Base-by-base conservation (phyloP, 1,140 invertebrate genomes). In the Ips typographus region DNA sequence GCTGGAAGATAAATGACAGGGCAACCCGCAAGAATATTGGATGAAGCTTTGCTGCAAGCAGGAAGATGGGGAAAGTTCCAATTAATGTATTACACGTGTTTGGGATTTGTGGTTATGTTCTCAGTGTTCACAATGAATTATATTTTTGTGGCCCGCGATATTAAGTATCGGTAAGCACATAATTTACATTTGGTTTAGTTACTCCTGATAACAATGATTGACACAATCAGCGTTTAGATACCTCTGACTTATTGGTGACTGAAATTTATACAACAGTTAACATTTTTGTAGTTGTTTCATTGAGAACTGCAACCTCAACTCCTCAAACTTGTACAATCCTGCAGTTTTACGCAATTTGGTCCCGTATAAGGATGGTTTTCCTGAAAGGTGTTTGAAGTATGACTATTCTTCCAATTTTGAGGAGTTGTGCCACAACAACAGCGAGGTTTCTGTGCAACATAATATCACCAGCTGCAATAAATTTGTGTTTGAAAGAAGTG, bases 61-160 rank as follows among this genome's bases (percentile, higher is more conserved):
- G 70, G 70, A 53, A 61, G 43, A 67, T 71, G 70, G 70, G 70
- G 70, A 61, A 71, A 67, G 42, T 71, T 67, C 37, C 70, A 71
- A 44, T 59, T 43, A 38, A 38, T 71, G 3, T 71, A 67, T 52
- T 71, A 71, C 43, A 49, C 41, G 1, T 56, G 38, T 22, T 39
- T 63, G 44, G 44, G 61, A n/a, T 68, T 87, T 70, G 83, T 85
- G 5, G 80, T 88, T 62, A 74, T 86, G 59, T 84, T 87, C 65
- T 77, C 85, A 1, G 86, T 84, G 53, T 82, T 84, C 73, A 84
- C 74, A 37, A 68, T 86, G 72, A 85, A 84, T 74, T 89, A 87
- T 74, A 83, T 87, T 64, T 88, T 89, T 78, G 83, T 87, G 0
- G 85, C 87, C 5, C 80, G 82, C 40, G 78, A 81, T 74, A 74